Base-by-base conservation (phyloP, 2,888 invertebrate genomes). In the Melieria crassipennis region DNA sequence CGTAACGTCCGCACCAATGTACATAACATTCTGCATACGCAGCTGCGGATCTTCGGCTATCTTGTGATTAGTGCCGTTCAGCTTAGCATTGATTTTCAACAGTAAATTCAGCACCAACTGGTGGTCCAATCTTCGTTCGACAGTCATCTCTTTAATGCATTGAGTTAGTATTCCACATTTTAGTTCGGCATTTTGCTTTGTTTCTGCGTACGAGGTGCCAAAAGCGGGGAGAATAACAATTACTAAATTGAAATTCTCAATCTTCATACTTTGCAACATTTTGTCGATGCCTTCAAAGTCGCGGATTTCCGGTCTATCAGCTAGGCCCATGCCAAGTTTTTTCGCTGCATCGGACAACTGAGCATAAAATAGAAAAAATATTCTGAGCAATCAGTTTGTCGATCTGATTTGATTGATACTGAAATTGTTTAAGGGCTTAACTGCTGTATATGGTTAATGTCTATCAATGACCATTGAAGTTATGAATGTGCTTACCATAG, bases 1-100 rank as follows among this genome's bases (percentile, higher is more conserved):
- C 0, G 97, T 96, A 6, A 97, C 97, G 87, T 97, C 97, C 7
- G 96, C 96, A 0, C 97, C 97, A 55, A 96, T 89, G 13, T 92
- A 89, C 90, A 91, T 91, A 0, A 82, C 79, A 68, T 83, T 81
- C 16, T 78, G 47, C 1, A 84, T 58, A 11, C 11, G 58, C 0
- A 75, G 69, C 16, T 75, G 71, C 0, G 69, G 58, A 46, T 76
- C 71, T 4, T 75, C 65, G 1, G 78, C 68, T 6, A 90, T 80
- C 46, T 81, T 85, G 81, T 95, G 94, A 87, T 96, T 96, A 0
- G 90, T 86, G 0, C 96, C 95, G 86, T 94, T 94, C 70, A 96
- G 81, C 85, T 97, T 97, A 0, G 94, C 91, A 81, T 94, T 94
- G 0, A 93, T 91, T 88, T 92, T 96, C 0, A 94, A 84, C 13